Conservation (phyloP, 1,140 invertebrate species). For the Aleiodes sp. region DNA sequence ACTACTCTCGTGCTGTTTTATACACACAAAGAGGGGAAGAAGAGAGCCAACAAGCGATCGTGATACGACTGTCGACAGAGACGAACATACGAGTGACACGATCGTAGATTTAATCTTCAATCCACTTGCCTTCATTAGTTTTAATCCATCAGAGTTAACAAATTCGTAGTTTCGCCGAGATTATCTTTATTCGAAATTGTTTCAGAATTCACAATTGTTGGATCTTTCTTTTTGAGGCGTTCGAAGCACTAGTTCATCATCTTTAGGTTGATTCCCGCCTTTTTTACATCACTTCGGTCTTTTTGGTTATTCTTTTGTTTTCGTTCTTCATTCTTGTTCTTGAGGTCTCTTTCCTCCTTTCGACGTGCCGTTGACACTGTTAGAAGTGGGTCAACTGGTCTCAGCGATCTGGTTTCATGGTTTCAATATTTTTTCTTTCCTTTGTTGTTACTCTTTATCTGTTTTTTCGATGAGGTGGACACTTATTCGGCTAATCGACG, state of each 20-base stretch:
- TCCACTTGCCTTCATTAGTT: conserved; percentile 1
- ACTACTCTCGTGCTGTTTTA: too few relatives aligned
- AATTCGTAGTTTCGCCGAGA: too few relatives aligned
- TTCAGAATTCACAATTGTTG: too few relatives aligned
- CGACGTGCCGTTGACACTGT: conserved; percentile 20
- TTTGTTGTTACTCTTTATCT: not conserved
- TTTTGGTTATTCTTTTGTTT: not conserved
- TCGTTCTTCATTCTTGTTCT: not conserved
- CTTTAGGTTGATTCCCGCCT: too few relatives aligned
- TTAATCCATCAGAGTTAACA: not conserved
- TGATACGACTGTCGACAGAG: conserved; percentile 22
- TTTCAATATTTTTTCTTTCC: too few relatives aligned
- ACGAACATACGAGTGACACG: conserved; percentile 14
- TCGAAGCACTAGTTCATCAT: too few relatives aligned
- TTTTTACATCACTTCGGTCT: too few relatives aligned
- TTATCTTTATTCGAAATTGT: too few relatives aligned
- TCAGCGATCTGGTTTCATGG: not conserved
- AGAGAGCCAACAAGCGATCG: not conserved
- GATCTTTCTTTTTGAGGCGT: too few relatives aligned
- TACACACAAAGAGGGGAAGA: not conserved
- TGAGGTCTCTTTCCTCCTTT: not conserved
- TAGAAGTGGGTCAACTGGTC: conserved; percentile 24
- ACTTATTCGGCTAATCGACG: not conserved
- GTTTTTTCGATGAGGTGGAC: not conserved
- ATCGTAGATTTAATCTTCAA: not conserved